These are phyloP conservation scores for Nomada hirtipes DNA, from an alignment of 2,888 invertebrate species.

Conservation along the genomic window DNA sequence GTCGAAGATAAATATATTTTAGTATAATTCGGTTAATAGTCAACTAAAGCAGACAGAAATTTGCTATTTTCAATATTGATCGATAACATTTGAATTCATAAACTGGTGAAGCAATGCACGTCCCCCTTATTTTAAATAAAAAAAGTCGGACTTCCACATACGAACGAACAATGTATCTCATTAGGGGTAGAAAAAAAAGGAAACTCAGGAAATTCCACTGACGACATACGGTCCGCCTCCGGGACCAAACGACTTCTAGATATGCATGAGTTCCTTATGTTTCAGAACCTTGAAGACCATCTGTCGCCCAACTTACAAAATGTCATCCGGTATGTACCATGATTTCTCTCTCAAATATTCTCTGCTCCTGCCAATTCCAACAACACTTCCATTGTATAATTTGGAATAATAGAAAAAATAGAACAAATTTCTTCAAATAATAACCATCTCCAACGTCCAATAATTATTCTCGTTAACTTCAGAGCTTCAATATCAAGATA, in stretches of 20 bases:
- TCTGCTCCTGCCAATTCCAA: constrained; percentile 27
- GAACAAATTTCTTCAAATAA: no score
- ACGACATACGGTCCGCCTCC: constrained; percentile 68
- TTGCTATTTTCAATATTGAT: no score
- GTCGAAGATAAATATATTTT: no score
- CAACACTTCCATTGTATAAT: constrained; percentile 30
- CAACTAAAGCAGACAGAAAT: no score
- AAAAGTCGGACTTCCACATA: constrained; percentile 6
- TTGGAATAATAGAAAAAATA: neutral
- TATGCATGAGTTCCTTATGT: constrained; percentile 42
- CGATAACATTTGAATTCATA: neutral
- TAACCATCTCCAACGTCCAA: no score
- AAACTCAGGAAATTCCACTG: constrained; percentile 38
- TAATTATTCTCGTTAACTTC: neutral
- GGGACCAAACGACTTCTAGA: constrained; percentile 58
- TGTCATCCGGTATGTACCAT: constrained; percentile 57
- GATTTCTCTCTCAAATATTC: constrained; percentile 30
- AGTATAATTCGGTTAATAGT: no score
- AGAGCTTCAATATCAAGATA: neutral
- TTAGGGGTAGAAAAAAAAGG: constrained; percentile 22
- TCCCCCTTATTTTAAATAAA: no score
- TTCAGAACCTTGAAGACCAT: constrained; percentile 56
- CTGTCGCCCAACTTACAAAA: constrained; percentile 58
- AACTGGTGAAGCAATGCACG: neutral
- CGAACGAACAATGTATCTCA: constrained; percentile 4